Conservation (phyloP, 2,113 vertebrate species). For the Podiceps cristatus region DNA sequence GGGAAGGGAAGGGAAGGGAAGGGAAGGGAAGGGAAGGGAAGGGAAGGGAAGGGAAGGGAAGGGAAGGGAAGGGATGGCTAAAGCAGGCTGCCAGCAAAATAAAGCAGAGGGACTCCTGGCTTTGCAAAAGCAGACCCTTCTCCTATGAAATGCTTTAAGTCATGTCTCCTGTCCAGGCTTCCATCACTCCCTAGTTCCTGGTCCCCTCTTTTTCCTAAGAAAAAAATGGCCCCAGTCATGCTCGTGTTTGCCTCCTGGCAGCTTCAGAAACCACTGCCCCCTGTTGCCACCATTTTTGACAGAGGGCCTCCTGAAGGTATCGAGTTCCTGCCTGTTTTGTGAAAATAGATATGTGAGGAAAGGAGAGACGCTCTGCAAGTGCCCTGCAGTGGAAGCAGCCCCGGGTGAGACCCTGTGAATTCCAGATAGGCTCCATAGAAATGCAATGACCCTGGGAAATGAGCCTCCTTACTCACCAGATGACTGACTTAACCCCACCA, state of each 20-base stretch:
- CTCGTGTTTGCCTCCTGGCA: neutral
- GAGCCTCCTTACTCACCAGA: neutral
- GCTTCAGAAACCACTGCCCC: neutral
- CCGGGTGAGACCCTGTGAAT: conserved; percentile 12
- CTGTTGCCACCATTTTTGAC: neutral
- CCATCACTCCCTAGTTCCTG: neutral
- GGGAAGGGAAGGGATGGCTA: neutral
- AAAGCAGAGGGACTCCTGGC: neutral
- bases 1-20: no score
- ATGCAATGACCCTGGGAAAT: neutral
- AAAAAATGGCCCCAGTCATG: neutral
- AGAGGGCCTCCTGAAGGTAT: conserved; percentile 33
- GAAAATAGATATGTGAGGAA: conserved; percentile 62
- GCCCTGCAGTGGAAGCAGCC: rapidly evolving
- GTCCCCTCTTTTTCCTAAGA: neutral
- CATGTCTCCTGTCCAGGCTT: neutral
- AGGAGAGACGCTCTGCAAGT: conserved; percentile 15
- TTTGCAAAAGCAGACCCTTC: neutral
- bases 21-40: no score
- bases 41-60: no score
- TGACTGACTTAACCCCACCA: neutral
- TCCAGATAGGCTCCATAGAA: neutral
- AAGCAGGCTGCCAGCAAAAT: neutral
- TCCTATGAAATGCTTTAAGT: neutral
- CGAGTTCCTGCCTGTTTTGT: conserved; percentile 52